phyloP scores from a whole-genome alignment of 1,140 invertebrate species.

The Elysia chlorotica region DNA sequence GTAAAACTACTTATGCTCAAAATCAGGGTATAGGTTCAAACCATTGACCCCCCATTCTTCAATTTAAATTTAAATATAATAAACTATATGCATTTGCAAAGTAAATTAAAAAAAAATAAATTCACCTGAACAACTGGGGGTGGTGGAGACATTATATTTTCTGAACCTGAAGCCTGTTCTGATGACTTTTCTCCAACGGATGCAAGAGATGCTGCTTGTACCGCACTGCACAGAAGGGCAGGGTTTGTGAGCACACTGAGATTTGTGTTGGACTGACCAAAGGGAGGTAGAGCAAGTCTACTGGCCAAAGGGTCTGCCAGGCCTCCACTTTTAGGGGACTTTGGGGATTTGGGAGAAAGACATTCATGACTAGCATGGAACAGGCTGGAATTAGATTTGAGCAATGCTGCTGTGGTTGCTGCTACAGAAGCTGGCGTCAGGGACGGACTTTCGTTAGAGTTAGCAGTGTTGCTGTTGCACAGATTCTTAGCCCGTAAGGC shows the following conservation, averaged over 20 bases:
- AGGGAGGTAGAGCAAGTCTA: conserved; percentile 3
- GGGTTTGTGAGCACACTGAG: no score
- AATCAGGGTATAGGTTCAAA: no score
- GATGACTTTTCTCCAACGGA: background rate
- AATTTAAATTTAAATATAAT: no score
- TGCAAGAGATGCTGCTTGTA: background rate
- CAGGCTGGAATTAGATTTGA: conserved; percentile 9
- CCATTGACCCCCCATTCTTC: no score
- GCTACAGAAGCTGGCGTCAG: no score
- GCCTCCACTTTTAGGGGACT: conserved; percentile 28
- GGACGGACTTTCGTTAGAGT: no score
- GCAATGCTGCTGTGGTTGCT: background rate
- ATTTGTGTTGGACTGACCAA: background rate
- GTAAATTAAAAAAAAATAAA: background rate
- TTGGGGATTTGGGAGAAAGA: conserved; percentile 32
- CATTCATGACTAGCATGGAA: conserved; percentile 29
- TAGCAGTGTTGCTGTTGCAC: conserved; percentile 25
- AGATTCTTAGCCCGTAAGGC: conserved; percentile 24
- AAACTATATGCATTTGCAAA: no score
- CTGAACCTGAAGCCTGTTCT: background rate
- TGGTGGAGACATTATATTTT: conserved; percentile 20
- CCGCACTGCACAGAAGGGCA: no score
- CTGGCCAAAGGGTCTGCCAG: conserved; percentile 10
- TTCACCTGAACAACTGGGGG: conserved; percentile 17
- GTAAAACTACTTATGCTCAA: no score